These are phyloP conservation scores for Apodemia hepburni DNA, from an alignment of 2,888 invertebrate species.

Conservation along the genomic window DNA sequence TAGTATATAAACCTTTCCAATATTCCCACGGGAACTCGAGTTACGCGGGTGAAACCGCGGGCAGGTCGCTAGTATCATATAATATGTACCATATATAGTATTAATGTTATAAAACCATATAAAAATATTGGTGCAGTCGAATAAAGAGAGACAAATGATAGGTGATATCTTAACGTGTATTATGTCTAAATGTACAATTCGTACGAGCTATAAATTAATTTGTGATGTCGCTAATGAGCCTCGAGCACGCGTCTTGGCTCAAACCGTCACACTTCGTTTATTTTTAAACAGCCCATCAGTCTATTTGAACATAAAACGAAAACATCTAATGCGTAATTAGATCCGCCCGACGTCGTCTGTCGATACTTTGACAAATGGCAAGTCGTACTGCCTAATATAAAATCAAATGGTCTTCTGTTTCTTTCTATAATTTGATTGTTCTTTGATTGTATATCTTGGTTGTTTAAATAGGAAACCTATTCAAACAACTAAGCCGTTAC, in stretches of 20 bases:
- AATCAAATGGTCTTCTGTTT: background rate
- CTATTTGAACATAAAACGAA: slow-evolving; percentile 31
- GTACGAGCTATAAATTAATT: slow-evolving; percentile 47
- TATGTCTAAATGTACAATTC: slow-evolving; percentile 19
- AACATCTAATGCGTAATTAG: slow-evolving; percentile 29
- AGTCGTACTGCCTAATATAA: background rate
- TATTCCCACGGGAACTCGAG: too few species aligned
- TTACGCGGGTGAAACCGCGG: too few species aligned
- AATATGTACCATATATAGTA: too few species aligned
- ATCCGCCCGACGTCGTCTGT: slow-evolving; percentile 25
- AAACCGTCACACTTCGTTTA: slow-evolving; percentile 56
- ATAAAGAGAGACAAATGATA: slow-evolving; percentile 1
- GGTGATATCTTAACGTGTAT: slow-evolving; percentile 16
- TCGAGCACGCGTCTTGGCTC: slow-evolving; percentile 43
- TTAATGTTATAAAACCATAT: too few species aligned
- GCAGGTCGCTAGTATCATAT: too few species aligned
- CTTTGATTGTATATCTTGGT: too few species aligned
- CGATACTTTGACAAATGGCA: slow-evolving; percentile 20
- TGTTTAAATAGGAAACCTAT: too few species aligned
- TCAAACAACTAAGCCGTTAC: too few species aligned
- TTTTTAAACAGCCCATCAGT: slow-evolving; percentile 55
- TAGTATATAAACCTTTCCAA: too few species aligned
- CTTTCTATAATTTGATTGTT: background rate
- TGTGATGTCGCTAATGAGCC: slow-evolving; percentile 44
- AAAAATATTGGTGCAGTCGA: too few species aligned